Conservation (phyloP, 2,797 vertebrate genomes). For the Arrhamphus sclerolepis region DNA sequence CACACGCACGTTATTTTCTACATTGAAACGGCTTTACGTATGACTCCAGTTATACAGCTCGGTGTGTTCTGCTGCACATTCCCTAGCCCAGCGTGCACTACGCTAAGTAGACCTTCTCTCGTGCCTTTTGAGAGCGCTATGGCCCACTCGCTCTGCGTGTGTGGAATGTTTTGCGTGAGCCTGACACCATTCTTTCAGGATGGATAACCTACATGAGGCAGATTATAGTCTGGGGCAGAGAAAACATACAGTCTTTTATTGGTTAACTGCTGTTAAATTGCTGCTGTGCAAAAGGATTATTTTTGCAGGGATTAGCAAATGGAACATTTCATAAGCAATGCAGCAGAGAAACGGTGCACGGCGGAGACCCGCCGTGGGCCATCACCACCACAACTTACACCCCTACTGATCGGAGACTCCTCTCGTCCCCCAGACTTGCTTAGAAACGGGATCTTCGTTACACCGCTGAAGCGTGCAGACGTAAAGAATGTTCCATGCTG, state of each 20-base stretch:
- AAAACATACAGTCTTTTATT: constrained; percentile 80
- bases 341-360: constrained; percentile 44
- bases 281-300: constrained; percentile 75
- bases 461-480: constrained; percentile 5
- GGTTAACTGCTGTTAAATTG: constrained; percentile 80
- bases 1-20: constrained; percentile 46
- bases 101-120: neutral
- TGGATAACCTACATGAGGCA: constrained; percentile 72
- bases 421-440: constrained; percentile 5
- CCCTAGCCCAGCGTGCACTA: neutral
- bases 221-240: constrained; percentile 75
- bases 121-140: constrained; percentile 13
- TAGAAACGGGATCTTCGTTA: constrained; percentile 17
- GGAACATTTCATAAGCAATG: constrained; percentile 80
- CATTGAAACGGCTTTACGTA: constrained; percentile 34
- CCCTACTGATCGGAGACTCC: constrained; percentile 20
- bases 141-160: constrained; percentile 26
- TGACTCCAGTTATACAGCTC: constrained; percentile 1
- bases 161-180: constrained; percentile 68
- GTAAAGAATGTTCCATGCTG: neutral
- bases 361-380: constrained; percentile 42
- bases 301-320: constrained; percentile 79
- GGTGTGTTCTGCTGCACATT: neutral
- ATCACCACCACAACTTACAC: constrained; percentile 26
- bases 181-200: constrained; percentile 80